These are phyloP conservation scores for Xiphophorus couchianus DNA, from an alignment of 2,113 vertebrate genomes.

Conservation along the genomic window DNA sequence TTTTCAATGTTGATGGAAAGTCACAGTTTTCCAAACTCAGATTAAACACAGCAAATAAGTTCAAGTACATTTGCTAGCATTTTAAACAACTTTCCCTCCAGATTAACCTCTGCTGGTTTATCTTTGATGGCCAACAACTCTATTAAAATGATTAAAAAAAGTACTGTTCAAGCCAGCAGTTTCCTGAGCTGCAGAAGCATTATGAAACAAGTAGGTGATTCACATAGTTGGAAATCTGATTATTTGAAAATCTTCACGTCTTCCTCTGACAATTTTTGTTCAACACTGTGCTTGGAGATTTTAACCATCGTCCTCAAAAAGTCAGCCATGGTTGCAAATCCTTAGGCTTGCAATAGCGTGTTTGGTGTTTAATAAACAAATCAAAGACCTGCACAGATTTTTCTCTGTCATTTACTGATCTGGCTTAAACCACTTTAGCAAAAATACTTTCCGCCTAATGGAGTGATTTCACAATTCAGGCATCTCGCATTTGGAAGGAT, in stretches of 20 bases:
- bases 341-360: neutral
- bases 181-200: neutral
- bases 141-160: neutral
- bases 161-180: neutral
- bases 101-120: too few species aligned
- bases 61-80: too few species aligned
- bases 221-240: neutral
- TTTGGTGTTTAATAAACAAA: constrained; percentile 59
- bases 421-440: constrained; percentile 52
- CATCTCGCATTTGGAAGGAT: constrained; percentile 34
- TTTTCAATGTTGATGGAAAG: too few species aligned
- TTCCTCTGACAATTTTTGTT: neutral
- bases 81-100: too few species aligned
- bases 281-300: neutral
- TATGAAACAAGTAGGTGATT: neutral
- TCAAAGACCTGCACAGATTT: constrained; percentile 22
- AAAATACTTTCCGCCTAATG: constrained; percentile 59
- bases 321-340: neutral
- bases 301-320: neutral
- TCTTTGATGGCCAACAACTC: too few species aligned
- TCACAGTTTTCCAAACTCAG: too few species aligned
- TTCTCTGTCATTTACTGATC: constrained; percentile 44
- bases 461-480: constrained; percentile 54
- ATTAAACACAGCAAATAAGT: too few species aligned
- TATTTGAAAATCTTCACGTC: neutral